Evolutionary conservation across 2,797 vertebrate species (phyloP).

Genomic region (Enteromius paludinosus): DNA sequence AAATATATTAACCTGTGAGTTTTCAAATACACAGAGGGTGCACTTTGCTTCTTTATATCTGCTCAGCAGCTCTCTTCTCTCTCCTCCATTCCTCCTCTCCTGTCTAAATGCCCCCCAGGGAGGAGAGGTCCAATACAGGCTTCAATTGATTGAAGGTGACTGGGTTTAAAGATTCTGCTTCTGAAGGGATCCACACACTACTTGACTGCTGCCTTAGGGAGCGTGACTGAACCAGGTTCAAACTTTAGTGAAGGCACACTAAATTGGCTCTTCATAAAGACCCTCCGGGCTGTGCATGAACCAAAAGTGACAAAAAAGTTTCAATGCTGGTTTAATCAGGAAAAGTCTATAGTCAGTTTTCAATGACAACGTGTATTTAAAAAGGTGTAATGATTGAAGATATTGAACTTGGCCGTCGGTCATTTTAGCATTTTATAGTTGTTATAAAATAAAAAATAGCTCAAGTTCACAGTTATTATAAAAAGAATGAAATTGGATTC

Average conservation of each 20-base stretch:
- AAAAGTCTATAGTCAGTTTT: not conserved
- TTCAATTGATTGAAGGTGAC: conserved; percentile 50
- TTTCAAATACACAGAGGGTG: conserved; percentile 6
- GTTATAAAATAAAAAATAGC: not conserved
- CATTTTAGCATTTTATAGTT: not conserved
- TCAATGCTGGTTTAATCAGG: not conserved
- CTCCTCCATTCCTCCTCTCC: conserved; percentile 15
- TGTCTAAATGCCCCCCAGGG: conserved; percentile 33
- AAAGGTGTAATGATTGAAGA: conserved; percentile 2
- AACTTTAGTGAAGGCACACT: conserved; percentile 34
- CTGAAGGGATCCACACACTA: conserved; percentile 31
- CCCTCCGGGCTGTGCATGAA: conserved; percentile 10
- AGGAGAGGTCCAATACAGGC: conserved; percentile 45
- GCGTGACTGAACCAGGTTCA: conserved; percentile 20
- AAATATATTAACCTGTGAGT: not conserved
- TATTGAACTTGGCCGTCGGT: not conserved
- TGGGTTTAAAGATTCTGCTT: conserved; percentile 47
- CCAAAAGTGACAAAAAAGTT: conserved; percentile 22
- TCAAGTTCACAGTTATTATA: not conserved
- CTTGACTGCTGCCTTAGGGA: conserved; percentile 41
- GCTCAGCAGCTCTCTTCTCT: not conserved
- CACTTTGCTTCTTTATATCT: conserved; percentile 21
- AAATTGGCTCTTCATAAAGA: conserved; percentile 42
- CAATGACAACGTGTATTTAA: conserved; percentile 5
- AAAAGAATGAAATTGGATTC: not conserved